Evolutionary conservation across 2,888 invertebrate species (phyloP), one percentile per base, ranked within the genome.

Genomic region (Hololepta plana): DNA sequence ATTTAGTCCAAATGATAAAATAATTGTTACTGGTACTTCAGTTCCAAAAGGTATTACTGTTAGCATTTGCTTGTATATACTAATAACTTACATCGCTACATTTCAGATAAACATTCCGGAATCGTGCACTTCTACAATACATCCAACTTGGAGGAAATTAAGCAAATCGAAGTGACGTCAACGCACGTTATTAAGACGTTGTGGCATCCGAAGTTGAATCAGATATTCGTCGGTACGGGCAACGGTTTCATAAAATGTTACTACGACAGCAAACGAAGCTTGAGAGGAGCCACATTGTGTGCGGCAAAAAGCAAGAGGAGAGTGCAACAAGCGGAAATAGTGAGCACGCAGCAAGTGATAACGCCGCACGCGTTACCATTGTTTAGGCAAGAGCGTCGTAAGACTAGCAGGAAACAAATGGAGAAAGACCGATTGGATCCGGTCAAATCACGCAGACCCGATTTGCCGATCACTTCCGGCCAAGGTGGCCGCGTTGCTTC

Each of bases 171-270:
- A 5, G 80, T 90, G 0, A 67, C 75, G 0, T 67, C 76, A 41
- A 75, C 84, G 0, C 84, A 84, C 36, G 72, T 88, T 0, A 82
- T 96, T 2, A 81, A 91, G 46, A 70, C 77, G 0, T 51, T 82
- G 1, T 98, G 98, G 98, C 96, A 98, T 56, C 84, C 96, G 0
- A 87, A 90, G 49, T 55, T 98, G n/a, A 96, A 98, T 48, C 98
- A 98, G 50, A 72, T 98, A 20, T 82, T 95, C 35, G 73, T 87
- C 0, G 85, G 91, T 0, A 82, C 85, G 38, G 88, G 88, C 0
- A 84, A 90, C 47, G 96, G 96, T 0, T 60, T 68, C 0, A 75
- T 90, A 0, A 85, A 87, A 42, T 76, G 90, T 28, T 88, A 77
- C 47, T 99, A 93, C 42, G 93, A 95, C 46, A 74, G 80, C 2